Evolutionary conservation across 1,140 invertebrate species (phyloP).

Genomic region (Platorchestia sp.): DNA sequence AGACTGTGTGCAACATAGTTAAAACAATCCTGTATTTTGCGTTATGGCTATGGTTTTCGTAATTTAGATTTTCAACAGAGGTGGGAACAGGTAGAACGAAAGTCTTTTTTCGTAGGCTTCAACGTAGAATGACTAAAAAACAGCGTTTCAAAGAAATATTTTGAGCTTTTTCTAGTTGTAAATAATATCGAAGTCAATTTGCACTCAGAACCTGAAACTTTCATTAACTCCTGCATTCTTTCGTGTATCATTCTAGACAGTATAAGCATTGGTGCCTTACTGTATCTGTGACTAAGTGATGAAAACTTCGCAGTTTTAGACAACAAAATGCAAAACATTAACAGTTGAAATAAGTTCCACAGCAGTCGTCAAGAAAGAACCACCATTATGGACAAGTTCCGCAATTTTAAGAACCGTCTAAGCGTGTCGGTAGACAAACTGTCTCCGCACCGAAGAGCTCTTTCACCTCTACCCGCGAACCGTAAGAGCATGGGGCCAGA

Average conservation of each 20-base stretch:
- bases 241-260: not conserved
- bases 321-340: not conserved
- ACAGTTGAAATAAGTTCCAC: not conserved
- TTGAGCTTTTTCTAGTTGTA: not conserved
- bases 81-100: not conserved
- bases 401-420: constrained; percentile 64
- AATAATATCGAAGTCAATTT: not conserved
- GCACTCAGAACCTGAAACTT: not conserved
- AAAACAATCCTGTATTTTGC: not conserved
- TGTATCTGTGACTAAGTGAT: not conserved
- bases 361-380: not conserved
- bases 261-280: not conserved
- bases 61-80: not conserved
- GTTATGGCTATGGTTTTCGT: not conserved
- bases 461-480: constrained; percentile 57
- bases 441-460: constrained; percentile 60
- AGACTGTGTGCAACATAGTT: not conserved
- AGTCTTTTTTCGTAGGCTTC: not conserved
- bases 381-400: constrained; percentile 63
- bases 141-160: not conserved
- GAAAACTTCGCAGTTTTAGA: not conserved
- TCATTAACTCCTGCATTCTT: not conserved
- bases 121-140: not conserved
- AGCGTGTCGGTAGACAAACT: constrained; percentile 67
- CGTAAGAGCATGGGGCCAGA: constrained; percentile 57